Conservation (phyloP, 2,797 vertebrate species). For the Tragopan temminckii region DNA sequence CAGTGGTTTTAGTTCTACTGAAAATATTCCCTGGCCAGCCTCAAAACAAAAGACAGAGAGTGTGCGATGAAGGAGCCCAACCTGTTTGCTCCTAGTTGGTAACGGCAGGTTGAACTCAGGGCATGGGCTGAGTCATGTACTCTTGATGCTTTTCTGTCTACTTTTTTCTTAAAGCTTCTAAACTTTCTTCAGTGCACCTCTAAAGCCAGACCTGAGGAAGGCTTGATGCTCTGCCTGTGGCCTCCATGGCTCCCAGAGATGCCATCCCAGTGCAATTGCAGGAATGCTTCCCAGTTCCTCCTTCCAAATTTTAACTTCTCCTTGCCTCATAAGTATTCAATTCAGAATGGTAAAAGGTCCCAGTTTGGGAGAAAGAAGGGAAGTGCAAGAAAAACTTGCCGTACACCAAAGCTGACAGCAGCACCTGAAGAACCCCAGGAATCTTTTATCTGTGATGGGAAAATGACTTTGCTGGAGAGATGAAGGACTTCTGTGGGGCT, state of each 20-base stretch:
- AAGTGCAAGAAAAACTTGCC: background rate
- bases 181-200: background rate
- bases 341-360: background rate
- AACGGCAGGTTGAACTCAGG: background rate
- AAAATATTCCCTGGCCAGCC: conserved; percentile 16
- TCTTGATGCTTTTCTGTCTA: background rate
- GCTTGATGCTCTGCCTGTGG: background rate
- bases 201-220: background rate
- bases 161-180: background rate
- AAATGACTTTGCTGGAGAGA: background rate
- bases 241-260: background rate
- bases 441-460: background rate
- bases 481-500: background rate
- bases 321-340: background rate
- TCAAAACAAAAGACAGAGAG: fast-evolving
- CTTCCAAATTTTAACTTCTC: background rate
- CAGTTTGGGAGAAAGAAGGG: background rate
- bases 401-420: fast-evolving
- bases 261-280: background rate
- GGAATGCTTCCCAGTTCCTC: background rate
- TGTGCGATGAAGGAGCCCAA: background rate
- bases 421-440: background rate
- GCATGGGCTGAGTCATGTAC: background rate
- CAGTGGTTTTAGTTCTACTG: background rate
- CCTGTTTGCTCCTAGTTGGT: background rate